A percentile compares a stretch with the other conserved stretches of the same genome.
These are phyloP conservation scores for Periparus ater DNA, from an alignment of 2,797 vertebrate genomes.

Conservation along the genomic window DNA sequence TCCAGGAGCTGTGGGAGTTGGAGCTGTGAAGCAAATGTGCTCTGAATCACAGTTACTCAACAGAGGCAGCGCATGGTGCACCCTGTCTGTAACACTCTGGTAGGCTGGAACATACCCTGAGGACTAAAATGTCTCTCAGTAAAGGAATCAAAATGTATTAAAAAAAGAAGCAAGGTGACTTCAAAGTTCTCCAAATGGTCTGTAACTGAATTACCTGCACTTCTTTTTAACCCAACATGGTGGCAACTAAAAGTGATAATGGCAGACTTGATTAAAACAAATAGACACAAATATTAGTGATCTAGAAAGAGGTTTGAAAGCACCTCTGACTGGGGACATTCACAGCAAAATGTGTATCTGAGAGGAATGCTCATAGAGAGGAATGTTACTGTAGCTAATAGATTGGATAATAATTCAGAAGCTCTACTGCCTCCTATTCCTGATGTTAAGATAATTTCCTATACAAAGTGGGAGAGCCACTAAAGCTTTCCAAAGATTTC, in stretches of 20 bases:
- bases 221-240: background rate
- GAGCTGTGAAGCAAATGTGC: slow-evolving; percentile 68
- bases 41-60: slow-evolving; percentile 62
- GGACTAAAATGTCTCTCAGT: slow-evolving; percentile 75
- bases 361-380: background rate
- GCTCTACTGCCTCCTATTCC: background rate
- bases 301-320: background rate
- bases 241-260: background rate
- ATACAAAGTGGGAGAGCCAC: background rate
- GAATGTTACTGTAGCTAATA: background rate
- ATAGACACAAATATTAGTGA: background rate
- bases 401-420: background rate
- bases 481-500: background rate
- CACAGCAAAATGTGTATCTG: background rate
- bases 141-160: background rate
- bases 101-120: slow-evolving; percentile 72
- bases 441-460: background rate
- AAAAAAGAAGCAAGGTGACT: background rate
- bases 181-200: background rate
- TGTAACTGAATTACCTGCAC: background rate
- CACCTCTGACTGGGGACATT: background rate
- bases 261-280: background rate
- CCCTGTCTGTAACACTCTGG: slow-evolving; percentile 74
- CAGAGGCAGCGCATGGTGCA: slow-evolving; percentile 62
- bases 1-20: slow-evolving; percentile 73